A percentile compares a stretch with the other conserved stretches of the same genome.
Conservation (phyloP, 2,797 vertebrate genomes). For the Kryptolebias ocellatus region DNA sequence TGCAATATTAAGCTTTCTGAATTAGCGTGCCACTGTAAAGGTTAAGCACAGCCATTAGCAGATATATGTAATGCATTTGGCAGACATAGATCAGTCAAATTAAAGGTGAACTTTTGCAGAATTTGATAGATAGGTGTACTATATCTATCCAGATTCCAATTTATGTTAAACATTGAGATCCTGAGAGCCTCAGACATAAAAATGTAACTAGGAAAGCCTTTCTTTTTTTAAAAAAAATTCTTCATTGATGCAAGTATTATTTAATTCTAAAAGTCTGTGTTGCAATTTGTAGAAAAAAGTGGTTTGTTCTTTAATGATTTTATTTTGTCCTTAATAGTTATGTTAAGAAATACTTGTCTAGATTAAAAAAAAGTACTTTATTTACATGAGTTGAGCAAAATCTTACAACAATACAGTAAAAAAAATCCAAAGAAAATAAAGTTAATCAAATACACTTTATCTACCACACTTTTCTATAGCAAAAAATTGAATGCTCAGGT, state of each 20-base stretch:
- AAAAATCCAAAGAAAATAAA: slow-evolving; percentile 10
- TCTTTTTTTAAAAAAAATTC: neutral
- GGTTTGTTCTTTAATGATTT: neutral
- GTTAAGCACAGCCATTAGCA: slow-evolving; percentile 49
- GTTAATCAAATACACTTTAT: slow-evolving; percentile 30
- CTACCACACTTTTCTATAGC: slow-evolving; percentile 25
- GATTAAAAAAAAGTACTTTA: neutral
- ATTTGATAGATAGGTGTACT: slow-evolving; percentile 25
- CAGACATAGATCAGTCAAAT: slow-evolving; percentile 32
- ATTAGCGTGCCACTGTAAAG: slow-evolving; percentile 44
- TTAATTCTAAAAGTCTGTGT: neutral
- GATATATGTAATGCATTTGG: slow-evolving; percentile 28
- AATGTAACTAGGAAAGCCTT: slow-evolving; percentile 8
- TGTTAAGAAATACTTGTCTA: neutral
- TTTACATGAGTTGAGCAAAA: slow-evolving; percentile 3
- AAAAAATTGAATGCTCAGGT: slow-evolving; percentile 28
- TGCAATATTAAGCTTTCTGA: slow-evolving; percentile 41
- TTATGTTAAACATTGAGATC: slow-evolving; percentile 17
- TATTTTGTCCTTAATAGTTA: neutral
- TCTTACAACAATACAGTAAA: slow-evolving; percentile 3
- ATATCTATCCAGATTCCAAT: slow-evolving; percentile 25
- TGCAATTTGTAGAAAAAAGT: neutral
- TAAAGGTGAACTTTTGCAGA: slow-evolving; percentile 19
- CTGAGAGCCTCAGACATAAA: slow-evolving; percentile 18
- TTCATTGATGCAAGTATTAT: slow-evolving; percentile 1